These are phyloP conservation scores for Drosophila greeni DNA, from an alignment of 2,888 invertebrate species.

Conservation along the genomic window DNA sequence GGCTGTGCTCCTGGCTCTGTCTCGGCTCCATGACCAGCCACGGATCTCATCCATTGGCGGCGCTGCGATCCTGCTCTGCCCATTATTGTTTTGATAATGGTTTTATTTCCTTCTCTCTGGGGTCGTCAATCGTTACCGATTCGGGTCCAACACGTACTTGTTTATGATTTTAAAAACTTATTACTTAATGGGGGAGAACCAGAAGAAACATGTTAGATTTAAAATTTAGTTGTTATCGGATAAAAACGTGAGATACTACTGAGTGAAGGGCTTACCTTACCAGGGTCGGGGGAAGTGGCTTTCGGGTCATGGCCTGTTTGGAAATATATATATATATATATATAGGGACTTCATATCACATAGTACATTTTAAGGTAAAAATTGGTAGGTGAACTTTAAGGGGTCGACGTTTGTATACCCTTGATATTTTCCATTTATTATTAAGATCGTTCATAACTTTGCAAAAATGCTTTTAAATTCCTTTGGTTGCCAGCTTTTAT, in stretches of 20 bases:
- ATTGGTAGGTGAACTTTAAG: too few species aligned
- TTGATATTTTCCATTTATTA: too few species aligned
- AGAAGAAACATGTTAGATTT: slow-evolving; percentile 20
- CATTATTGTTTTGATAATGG: slow-evolving; percentile 1
- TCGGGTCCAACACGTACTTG: slow-evolving; percentile 28
- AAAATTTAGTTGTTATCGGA: slow-evolving; percentile 26
- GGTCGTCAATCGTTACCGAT: slow-evolving; percentile 1
- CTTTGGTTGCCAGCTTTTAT: too few species aligned
- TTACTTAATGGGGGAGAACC: slow-evolving; percentile 14
- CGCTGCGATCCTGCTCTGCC: not conserved
- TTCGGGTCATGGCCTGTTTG: not conserved
- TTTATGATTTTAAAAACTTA: not conserved
- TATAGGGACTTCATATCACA: too few species aligned
- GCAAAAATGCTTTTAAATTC: too few species aligned
- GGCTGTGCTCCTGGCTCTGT: not conserved
- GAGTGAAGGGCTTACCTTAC: too few species aligned
- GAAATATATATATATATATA: too few species aligned
- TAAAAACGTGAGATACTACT: slow-evolving; percentile 14
- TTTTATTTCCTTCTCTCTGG: not conserved
- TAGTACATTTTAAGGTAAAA: too few species aligned
- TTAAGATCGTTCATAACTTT: too few species aligned
- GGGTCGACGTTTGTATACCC: too few species aligned
- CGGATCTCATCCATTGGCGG: not conserved
- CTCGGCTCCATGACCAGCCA: not conserved
- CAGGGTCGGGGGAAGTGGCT: not conserved